phyloP scores from a whole-genome alignment of 2,797 vertebrate species.

The Pteropus rufus region DNA sequence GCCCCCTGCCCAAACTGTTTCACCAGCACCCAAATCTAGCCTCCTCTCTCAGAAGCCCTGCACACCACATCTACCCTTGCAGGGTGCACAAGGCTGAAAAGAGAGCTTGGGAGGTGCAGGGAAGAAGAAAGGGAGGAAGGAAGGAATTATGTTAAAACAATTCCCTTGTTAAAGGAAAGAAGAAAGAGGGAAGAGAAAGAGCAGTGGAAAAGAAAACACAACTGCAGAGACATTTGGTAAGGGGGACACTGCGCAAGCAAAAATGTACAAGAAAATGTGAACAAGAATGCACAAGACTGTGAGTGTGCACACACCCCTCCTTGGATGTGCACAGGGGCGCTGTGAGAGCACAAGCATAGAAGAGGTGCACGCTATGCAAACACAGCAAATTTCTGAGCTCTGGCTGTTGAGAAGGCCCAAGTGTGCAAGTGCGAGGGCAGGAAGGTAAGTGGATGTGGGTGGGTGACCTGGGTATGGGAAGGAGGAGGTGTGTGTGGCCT shows the following conservation, averaged over 20 bases:
- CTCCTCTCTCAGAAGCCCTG: not conserved
- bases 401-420: not conserved
- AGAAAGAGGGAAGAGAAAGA: not conserved
- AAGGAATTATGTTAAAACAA: not conserved
- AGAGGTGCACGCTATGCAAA: not conserved
- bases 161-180: not conserved
- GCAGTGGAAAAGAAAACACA: not conserved
- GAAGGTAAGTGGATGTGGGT: not conserved
- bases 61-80: not conserved
- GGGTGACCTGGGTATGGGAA: not conserved
- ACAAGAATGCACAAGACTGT: not conserved
- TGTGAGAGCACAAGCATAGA: not conserved
- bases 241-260: not conserved
- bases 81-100: not conserved
- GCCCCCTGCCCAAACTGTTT: not conserved
- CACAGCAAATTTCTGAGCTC: not conserved
- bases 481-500: not conserved
- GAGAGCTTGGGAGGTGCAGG: not conserved
- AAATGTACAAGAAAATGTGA: not conserved
- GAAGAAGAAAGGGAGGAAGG: not conserved
- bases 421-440: not conserved
- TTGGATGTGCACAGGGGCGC: not conserved
- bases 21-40: not conserved
- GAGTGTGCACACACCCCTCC: not conserved
- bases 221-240: not conserved